Evolutionary conservation across 2,113 vertebrate genomes (phyloP).

Genomic region (Macrotis lagotis): DNA sequence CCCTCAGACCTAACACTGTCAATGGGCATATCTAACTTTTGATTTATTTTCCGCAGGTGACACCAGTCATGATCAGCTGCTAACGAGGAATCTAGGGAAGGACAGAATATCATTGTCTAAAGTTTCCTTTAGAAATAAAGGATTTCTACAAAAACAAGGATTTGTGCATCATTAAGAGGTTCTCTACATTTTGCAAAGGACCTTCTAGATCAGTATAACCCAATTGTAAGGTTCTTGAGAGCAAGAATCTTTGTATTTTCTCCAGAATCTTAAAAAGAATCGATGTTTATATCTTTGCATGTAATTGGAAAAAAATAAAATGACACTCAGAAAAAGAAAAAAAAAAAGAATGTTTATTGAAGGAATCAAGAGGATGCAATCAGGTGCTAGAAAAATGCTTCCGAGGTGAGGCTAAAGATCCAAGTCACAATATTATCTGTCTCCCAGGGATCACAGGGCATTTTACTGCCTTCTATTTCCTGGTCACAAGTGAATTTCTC

Average conservation of each 20-base stretch:
- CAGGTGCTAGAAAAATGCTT: background rate
- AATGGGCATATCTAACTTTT: background rate
- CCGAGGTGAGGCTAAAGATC: background rate
- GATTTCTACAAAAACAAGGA: background rate
- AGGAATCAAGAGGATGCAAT: background rate
- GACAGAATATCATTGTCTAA: background rate
- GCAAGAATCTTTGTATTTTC: background rate
- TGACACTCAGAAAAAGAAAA: too few species aligned
- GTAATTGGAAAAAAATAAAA: too few species aligned
- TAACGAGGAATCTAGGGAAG: background rate
- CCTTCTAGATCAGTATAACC: background rate
- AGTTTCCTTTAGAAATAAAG: background rate
- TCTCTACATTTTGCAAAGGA: background rate
- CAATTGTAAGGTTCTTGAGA: background rate
- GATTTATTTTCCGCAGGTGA: background rate
- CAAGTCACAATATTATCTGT: background rate
- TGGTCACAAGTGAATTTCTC: background rate
- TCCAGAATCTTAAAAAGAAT: background rate
- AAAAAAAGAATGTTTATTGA: background rate
- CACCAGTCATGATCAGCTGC: background rate
- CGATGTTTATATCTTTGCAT: background rate
- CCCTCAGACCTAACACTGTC: background rate
- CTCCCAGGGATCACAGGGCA: background rate
- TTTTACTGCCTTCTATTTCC: background rate
- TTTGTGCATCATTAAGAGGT: background rate